These are phyloP conservation scores for Eutolmus rufibarbis DNA, from an alignment of 2,888 invertebrate species.

Conservation along the genomic window DNA sequence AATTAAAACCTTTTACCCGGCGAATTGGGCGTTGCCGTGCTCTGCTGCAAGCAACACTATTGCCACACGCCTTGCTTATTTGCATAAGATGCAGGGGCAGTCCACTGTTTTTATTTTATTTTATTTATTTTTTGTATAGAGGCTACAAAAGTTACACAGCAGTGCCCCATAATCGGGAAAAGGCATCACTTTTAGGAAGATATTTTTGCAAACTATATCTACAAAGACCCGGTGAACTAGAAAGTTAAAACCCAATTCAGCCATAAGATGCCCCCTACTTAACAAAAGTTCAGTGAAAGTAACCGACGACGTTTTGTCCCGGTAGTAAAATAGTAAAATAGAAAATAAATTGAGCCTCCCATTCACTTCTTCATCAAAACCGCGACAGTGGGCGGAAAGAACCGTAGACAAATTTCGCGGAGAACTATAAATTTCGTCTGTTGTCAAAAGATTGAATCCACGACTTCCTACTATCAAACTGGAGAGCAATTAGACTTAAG, in stretches of 20 bases:
- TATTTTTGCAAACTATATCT: neutral
- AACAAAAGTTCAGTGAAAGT: slow-evolving; percentile 8
- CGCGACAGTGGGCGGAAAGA: neutral
- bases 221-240: slow-evolving; percentile 2
- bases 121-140: neutral
- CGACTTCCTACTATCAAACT: slow-evolving; percentile 9
- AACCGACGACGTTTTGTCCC: neutral
- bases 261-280: neutral
- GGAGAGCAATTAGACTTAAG: neutral
- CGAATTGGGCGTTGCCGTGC: slow-evolving; percentile 6
- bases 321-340: neutral
- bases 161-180: neutral
- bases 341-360: neutral
- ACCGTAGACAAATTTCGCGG: neutral
- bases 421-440: neutral
- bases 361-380: slow-evolving; percentile 11
- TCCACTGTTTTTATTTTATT: neutral
- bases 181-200: neutral
- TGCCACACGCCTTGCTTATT: neutral
- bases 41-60: neutral
- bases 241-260: neutral
- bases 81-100: neutral
- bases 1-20: slow-evolving; percentile 5
- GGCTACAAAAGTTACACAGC: neutral
- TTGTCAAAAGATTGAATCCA: slow-evolving; percentile 11